Evolutionary conservation across 2,797 vertebrate species (phyloP).

Genomic region (Falco concolor): DNA sequence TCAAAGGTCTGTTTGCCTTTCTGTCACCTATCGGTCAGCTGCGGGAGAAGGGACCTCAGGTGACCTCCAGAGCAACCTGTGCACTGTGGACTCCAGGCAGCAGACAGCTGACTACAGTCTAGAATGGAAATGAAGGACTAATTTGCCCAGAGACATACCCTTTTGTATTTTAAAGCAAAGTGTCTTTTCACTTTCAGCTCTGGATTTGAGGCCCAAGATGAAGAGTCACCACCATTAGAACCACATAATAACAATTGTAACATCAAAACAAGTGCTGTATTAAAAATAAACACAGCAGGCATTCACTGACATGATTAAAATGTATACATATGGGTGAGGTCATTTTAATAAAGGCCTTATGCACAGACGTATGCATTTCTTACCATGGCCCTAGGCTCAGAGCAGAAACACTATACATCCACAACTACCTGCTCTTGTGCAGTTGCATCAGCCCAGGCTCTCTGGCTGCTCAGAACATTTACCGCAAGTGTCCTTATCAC

Average conservation of each 20-base stretch:
- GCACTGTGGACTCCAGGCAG: constrained; percentile 39
- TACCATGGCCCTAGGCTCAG: constrained; percentile 34
- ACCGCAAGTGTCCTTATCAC: neutral
- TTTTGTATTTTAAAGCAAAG: constrained; percentile 63
- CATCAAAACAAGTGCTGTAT: constrained; percentile 55
- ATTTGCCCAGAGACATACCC: constrained; percentile 43
- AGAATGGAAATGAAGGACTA: constrained; percentile 50
- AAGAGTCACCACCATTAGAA: constrained; percentile 48
- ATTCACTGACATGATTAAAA: constrained; percentile 62
- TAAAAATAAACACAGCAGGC: constrained; percentile 55
- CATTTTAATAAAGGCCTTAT: constrained; percentile 55
- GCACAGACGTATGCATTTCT: constrained; percentile 46
- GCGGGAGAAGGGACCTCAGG: neutral
- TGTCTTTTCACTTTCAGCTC: constrained; percentile 67
- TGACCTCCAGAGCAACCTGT: constrained; percentile 34
- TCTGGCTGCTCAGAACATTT: neutral
- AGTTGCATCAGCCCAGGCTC: constrained; percentile 37
- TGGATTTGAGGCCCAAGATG: constrained; percentile 35
- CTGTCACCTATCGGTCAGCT: neutral
- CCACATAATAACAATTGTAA: constrained; percentile 60
- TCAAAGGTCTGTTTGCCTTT: constrained; percentile 25
- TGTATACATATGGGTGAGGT: constrained; percentile 56
- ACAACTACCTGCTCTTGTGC: neutral
- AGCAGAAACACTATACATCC: neutral
- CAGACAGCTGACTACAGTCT: constrained; percentile 56